A percentile compares a stretch with the other conserved stretches of the same genome.
Conservation (phyloP, 2,888 invertebrate species). For the Listrodromus nycthemerus region DNA sequence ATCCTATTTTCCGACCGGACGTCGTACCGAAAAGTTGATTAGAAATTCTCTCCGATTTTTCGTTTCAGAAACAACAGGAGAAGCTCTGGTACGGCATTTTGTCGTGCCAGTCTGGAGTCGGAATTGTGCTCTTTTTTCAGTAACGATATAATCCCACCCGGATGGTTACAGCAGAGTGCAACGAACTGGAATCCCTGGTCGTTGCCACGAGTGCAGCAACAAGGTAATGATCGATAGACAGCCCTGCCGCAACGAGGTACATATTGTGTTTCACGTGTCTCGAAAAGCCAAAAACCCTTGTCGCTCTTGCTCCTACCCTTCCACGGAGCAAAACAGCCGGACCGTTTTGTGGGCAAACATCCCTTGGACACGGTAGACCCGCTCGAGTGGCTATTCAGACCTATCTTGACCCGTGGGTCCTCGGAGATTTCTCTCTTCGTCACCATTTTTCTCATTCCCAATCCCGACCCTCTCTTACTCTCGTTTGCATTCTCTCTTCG, state of each 20-base stretch:
- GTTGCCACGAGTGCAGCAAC: neutral
- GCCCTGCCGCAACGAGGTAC: neutral
- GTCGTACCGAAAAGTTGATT: no score
- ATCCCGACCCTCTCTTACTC: slow-evolving; percentile 2
- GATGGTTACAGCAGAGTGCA: slow-evolving; percentile 12
- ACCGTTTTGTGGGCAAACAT: slow-evolving; percentile 78
- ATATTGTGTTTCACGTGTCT: slow-evolving; percentile 5
- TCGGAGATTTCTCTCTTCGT: slow-evolving; percentile 17
- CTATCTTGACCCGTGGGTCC: slow-evolving; percentile 60
- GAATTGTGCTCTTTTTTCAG: neutral
- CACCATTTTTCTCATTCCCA: neutral
- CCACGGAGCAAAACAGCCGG: slow-evolving; percentile 54
- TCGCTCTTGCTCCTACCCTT: slow-evolving; percentile 64
- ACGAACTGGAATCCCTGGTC: slow-evolving; percentile 29
- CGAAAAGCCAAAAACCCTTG: slow-evolving; percentile 54
- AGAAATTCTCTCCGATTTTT: no score
- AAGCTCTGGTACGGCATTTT: neutral
- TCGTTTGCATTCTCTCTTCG: slow-evolving; percentile 35
- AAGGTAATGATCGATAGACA: slow-evolving; percentile 21
- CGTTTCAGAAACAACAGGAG: no score
- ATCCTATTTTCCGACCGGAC: slow-evolving; percentile 34
- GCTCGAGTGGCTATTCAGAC: slow-evolving; percentile 74
- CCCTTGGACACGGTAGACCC: slow-evolving; percentile 72
- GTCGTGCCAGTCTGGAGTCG: neutral
- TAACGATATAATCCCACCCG: neutral